These are phyloP conservation scores for Ammodramus savannarum DNA, from an alignment of 2,113 vertebrate genomes.

Conservation along the genomic window DNA sequence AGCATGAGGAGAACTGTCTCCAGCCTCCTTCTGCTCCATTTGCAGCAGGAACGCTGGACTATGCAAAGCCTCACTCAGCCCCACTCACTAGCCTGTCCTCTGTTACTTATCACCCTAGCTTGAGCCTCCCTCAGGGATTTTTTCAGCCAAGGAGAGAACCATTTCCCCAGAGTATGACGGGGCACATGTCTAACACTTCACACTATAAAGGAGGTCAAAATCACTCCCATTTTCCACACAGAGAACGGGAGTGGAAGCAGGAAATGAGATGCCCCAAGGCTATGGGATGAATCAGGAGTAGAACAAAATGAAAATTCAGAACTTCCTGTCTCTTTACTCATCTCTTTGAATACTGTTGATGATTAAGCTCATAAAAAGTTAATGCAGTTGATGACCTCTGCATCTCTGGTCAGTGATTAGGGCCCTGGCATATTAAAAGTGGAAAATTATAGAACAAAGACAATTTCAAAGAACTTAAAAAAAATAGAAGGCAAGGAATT, in stretches of 20 bases:
- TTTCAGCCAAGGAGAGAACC: neutral
- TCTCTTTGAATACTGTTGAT: conserved; percentile 14
- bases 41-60: neutral
- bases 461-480: neutral
- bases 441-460: conserved; percentile 29
- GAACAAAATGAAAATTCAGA: conserved; percentile 44
- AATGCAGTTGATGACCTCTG: conserved; percentile 38
- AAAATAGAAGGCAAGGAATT: neutral
- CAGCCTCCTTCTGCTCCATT: neutral
- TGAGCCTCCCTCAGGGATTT: neutral
- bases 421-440: neutral
- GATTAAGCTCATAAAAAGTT: conserved; percentile 57
- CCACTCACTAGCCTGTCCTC: neutral
- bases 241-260: neutral
- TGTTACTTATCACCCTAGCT: neutral
- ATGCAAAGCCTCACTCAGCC: neutral
- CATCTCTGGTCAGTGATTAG: conserved; percentile 1
- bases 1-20: neutral
- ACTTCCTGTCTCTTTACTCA: conserved; percentile 60
- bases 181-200: neutral
- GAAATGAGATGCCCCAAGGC: conserved; percentile 53
- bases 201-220: neutral
- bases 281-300: conserved; percentile 34
- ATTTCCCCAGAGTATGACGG: neutral
- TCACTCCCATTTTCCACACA: neutral